Percentiles rank a stretch among this genome's conserved stretches.
These are phyloP conservation scores for Riparia riparia DNA, from an alignment of 2,113 vertebrate species.

Conservation along the genomic window DNA sequence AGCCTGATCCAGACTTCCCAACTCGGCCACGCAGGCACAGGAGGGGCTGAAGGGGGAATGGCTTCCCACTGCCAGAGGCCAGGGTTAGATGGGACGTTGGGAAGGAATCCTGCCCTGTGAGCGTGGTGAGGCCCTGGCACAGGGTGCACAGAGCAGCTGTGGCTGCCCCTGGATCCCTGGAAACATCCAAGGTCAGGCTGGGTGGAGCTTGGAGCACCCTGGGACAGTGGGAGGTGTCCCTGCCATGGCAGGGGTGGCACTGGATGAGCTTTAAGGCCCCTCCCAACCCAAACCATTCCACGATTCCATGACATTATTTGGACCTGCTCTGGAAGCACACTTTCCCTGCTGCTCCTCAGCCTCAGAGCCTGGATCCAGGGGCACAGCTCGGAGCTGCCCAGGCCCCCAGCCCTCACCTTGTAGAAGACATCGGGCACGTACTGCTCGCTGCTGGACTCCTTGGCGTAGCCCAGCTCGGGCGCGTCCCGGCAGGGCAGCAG, in stretches of 20 bases:
- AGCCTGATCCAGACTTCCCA: background rate
- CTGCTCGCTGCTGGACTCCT: constrained; percentile 97
- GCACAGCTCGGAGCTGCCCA: fast-evolving
- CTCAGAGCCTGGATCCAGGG: background rate
- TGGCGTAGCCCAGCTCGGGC: constrained; percentile 93
- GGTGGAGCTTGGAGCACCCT: fast-evolving
- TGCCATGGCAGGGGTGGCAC: background rate
- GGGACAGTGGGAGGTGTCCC: background rate
- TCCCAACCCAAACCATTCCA: background rate
- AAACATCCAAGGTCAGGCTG: background rate
- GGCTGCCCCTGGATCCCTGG: background rate
- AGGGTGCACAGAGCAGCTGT: background rate
- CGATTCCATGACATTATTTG: fast-evolving
- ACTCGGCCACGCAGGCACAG: background rate
- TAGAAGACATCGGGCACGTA: constrained; percentile 98
- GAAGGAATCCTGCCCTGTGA: background rate
- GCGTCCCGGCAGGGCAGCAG: constrained; percentile 93
- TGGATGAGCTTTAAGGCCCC: background rate
- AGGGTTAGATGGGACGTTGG: background rate
- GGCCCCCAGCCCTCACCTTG: constrained; percentile 80
- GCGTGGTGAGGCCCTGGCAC: fast-evolving
- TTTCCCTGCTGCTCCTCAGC: background rate
- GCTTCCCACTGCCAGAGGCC: background rate
- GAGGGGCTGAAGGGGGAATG: background rate
- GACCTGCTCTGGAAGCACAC: fast-evolving